Percentiles rank a stretch among this genome's conserved stretches.
Evolutionary conservation across 2,888 invertebrate species (phyloP).

Genomic region (Apotomis turbidana): DNA sequence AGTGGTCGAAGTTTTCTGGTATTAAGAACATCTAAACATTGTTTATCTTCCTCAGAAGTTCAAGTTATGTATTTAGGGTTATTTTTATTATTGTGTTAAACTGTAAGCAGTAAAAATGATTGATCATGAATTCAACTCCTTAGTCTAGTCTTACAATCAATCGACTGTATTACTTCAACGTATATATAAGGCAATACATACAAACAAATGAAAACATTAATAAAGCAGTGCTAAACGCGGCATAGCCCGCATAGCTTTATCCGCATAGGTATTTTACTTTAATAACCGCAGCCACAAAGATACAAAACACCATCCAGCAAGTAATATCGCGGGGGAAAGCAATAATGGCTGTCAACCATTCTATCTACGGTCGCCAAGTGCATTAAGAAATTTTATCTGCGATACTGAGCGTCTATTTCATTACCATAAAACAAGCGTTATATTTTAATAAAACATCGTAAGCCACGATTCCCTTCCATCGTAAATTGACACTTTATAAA

Average conservation of each 20-base stretch:
- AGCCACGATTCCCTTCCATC: conserved; percentile 40
- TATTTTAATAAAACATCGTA: conserved; percentile 47
- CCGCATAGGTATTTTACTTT: conserved; percentile 38
- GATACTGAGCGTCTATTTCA: conserved; percentile 55
- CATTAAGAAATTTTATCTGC: conserved; percentile 59
- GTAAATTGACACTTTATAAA: conserved; percentile 42
- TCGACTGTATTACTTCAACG: not conserved
- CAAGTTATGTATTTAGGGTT: too few relatives aligned
- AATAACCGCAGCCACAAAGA: conserved; percentile 39
- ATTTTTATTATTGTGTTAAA: too few relatives aligned
- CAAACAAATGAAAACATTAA: conserved; percentile 24
- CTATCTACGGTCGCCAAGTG: conserved; percentile 58
- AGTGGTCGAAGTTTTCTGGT: too few relatives aligned
- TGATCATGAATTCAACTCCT: not conserved
- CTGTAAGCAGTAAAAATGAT: too few relatives aligned
- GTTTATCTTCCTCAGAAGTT: too few relatives aligned
- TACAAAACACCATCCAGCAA: conserved; percentile 49
- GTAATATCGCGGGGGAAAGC: conserved; percentile 51
- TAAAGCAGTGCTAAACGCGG: conserved; percentile 14
- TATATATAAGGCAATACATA: not conserved
- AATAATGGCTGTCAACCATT: conserved; percentile 58
- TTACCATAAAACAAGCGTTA: conserved; percentile 52
- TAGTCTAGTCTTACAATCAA: conserved; percentile 7
- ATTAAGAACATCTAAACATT: too few relatives aligned
- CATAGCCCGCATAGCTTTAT: conserved; percentile 25